phyloP scores from a whole-genome alignment of 2,888 invertebrate species.

The Trypoxylon attenuatum region DNA sequence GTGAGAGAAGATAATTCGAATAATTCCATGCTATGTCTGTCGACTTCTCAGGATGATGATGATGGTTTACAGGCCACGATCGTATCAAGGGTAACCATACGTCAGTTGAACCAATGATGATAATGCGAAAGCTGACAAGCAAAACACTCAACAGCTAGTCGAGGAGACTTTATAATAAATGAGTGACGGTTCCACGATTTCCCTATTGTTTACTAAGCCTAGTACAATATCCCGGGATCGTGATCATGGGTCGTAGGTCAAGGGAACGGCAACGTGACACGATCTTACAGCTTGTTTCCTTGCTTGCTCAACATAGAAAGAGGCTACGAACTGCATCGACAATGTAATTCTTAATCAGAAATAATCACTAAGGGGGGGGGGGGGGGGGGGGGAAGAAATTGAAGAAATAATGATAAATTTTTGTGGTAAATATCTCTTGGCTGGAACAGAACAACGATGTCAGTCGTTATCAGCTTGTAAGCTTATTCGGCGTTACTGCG shows the following conservation, averaged over 20 bases:
- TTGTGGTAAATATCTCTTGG: background rate
- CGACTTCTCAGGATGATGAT: no score
- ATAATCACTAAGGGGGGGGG: no score
- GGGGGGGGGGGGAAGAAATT: no score
- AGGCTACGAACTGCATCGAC: background rate
- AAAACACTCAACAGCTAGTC: no score
- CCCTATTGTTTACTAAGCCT: constrained; percentile 44
- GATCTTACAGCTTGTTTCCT: background rate
- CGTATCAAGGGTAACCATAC: no score
- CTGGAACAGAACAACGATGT: background rate
- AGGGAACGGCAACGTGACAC: constrained; percentile 7
- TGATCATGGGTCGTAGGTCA: constrained; percentile 26
- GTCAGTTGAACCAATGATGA: no score
- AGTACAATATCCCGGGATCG: constrained; percentile 9
- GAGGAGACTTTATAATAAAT: constrained; percentile 4
- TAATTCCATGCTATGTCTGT: no score
- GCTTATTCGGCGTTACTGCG: constrained; percentile 33
- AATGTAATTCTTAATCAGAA: background rate
- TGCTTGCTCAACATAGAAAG: background rate
- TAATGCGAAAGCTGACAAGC: no score
- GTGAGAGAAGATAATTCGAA: no score
- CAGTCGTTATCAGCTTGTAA: constrained; percentile 31
- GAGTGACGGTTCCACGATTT: constrained; percentile 12
- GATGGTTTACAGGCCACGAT: no score
- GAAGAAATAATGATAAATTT: no score